phyloP scores from a whole-genome alignment of 2,888 invertebrate genomes.

The Quadroppia sp. region DNA sequence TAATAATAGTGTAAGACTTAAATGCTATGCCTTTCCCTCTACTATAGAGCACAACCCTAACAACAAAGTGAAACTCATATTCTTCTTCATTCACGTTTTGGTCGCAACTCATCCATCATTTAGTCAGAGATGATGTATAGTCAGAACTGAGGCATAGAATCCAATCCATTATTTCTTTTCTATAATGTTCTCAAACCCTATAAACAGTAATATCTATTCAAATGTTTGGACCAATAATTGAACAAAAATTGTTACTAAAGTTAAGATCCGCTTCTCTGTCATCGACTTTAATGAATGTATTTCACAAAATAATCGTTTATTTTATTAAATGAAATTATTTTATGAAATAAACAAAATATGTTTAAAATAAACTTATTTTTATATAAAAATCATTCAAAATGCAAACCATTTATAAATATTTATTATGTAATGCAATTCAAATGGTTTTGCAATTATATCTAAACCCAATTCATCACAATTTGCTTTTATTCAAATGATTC shows the following conservation, averaged over 20 bases:
- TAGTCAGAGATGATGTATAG: conserved; percentile 27
- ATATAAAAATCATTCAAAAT: too few relatives aligned
- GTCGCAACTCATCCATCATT: conserved; percentile 22
- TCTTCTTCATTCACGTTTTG: conserved; percentile 18
- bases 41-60: conserved; percentile 13
- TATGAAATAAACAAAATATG: too few relatives aligned
- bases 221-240: neutral
- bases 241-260: neutral
- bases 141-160: neutral
- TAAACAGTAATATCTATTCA: conserved; percentile 4
- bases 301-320: neutral
- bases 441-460: too few relatives aligned
- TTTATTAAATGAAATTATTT: too few relatives aligned
- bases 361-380: too few relatives aligned
- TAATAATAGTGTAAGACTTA: neutral
- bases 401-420: too few relatives aligned
- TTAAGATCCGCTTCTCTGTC: neutral
- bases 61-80: conserved; percentile 4
- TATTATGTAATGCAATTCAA: too few relatives aligned
- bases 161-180: neutral
- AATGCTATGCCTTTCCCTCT: neutral
- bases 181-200: neutral
- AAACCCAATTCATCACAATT: too few relatives aligned
- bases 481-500: too few relatives aligned
- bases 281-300: neutral